These are phyloP conservation scores for Ctenochaetus hawaiiensis DNA, from an alignment of 2,797 vertebrate genomes.

Conservation along the genomic window DNA sequence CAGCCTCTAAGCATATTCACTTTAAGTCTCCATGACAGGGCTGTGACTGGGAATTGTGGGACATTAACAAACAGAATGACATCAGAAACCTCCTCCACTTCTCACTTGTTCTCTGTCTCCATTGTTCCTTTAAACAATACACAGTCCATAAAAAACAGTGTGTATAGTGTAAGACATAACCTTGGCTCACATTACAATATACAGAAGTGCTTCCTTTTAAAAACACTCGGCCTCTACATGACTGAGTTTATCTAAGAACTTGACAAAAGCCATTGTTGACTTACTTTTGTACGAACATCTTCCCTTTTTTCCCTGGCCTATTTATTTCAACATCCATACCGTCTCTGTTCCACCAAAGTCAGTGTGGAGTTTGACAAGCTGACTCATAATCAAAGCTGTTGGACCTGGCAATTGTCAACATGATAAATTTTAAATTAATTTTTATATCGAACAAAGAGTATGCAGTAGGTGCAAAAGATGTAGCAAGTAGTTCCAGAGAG, in stretches of 20 bases:
- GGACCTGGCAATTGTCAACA: constrained; percentile 1
- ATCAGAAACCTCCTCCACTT: neutral
- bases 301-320: constrained; percentile 3
- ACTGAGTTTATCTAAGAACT: neutral
- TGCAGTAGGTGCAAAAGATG: constrained; percentile 2
- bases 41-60: neutral
- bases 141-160: neutral
- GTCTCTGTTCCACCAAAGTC: neutral
- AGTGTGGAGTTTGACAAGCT: constrained; percentile 8
- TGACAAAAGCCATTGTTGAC: neutral
- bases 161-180: neutral
- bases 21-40: neutral
- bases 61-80: neutral
- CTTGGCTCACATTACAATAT: neutral
- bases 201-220: neutral
- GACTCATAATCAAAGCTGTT: constrained; percentile 29
- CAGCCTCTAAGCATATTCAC: neutral
- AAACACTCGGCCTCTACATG: neutral
- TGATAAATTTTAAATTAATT: constrained; percentile 23
- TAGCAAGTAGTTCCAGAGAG: neutral
- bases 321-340: constrained; percentile 7
- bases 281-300: neutral
- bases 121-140: neutral
- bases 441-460: constrained; percentile 11
- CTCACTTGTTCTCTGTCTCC: neutral